Percentiles rank a stretch among this genome's conserved stretches.
Evolutionary conservation across 2,113 vertebrate species (phyloP).

Genomic region (Blennius ocellaris): DNA sequence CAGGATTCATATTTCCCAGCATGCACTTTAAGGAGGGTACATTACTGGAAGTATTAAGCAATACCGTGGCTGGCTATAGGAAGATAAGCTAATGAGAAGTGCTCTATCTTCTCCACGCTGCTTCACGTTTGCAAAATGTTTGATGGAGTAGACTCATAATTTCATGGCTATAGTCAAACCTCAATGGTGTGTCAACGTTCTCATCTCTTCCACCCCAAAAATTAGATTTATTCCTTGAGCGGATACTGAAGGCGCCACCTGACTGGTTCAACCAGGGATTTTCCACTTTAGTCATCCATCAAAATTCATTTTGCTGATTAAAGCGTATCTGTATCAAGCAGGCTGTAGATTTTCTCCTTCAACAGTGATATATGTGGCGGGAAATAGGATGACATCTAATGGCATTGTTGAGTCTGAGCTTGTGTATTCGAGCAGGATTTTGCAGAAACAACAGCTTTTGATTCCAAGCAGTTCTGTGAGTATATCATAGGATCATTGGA

Average conservation of each 20-base stretch:
- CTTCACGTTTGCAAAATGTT: no score
- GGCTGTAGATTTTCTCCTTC: neutral
- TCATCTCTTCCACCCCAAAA: slow-evolving; percentile 5
- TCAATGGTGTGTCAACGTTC: slow-evolving; percentile 16
- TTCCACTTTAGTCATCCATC: slow-evolving; percentile 49
- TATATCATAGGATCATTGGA: no score
- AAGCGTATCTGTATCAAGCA: slow-evolving; percentile 23
- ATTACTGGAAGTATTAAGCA: no score
- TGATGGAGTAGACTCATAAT: slow-evolving; percentile 9
- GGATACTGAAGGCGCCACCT: slow-evolving; percentile 26
- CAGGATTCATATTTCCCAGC: no score
- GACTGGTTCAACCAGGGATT: slow-evolving; percentile 34
- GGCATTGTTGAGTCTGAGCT: no score
- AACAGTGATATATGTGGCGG: neutral
- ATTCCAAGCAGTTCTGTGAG: no score
- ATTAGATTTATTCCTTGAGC: slow-evolving; percentile 16
- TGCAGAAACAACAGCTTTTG: no score
- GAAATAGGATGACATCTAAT: neutral
- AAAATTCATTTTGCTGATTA: slow-evolving; percentile 25
- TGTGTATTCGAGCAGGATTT: neutral
- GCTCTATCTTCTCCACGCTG: no score
- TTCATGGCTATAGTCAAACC: slow-evolving; percentile 34
- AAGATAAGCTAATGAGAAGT: no score
- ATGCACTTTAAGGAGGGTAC: no score
- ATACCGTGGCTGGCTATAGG: no score